Conservation (phyloP, 2,888 invertebrate species). For the Eupithecia inturbata region DNA sequence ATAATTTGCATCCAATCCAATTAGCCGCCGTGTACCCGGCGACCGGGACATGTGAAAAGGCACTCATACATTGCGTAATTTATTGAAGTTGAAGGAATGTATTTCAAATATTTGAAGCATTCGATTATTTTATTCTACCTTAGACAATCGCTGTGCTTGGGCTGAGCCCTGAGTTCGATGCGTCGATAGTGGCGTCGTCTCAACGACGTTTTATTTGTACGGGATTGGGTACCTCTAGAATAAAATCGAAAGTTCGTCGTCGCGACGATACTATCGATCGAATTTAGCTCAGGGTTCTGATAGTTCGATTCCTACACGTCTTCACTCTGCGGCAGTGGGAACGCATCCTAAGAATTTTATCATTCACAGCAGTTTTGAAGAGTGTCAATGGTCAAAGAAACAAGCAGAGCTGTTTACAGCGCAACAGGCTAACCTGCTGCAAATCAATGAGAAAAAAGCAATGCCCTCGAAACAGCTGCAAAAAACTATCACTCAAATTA, state of each 20-base stretch:
- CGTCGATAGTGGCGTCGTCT: too few relatives aligned
- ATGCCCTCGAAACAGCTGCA: slow-evolving; percentile 90
- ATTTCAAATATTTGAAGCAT: too few relatives aligned
- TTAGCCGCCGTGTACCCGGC: too few relatives aligned
- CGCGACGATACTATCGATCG: background rate
- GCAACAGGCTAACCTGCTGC: slow-evolving; percentile 92
- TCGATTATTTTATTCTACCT: too few relatives aligned
- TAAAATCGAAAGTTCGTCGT: background rate
- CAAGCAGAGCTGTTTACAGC: slow-evolving; percentile 96
- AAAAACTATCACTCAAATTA: slow-evolving; percentile 87
- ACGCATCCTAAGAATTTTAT: background rate
- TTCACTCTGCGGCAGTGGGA: background rate
- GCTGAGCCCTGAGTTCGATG: background rate
- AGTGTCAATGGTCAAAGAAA: slow-evolving; percentile 91
- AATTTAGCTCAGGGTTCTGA: background rate
- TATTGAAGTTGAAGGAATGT: too few relatives aligned
- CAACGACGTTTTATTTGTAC: background rate
- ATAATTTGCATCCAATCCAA: too few relatives aligned
- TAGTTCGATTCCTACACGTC: background rate
- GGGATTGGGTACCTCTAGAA: background rate
- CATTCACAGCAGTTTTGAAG: slow-evolving; percentile 68
- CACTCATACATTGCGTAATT: too few relatives aligned
- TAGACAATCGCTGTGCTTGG: background rate
- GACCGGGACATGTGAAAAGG: too few relatives aligned
- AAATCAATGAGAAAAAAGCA: slow-evolving; percentile 92